A percentile compares a stretch with the other conserved stretches of the same genome.
Conservation (phyloP, 1,140 invertebrate species). For the Formica exsecta region DNA sequence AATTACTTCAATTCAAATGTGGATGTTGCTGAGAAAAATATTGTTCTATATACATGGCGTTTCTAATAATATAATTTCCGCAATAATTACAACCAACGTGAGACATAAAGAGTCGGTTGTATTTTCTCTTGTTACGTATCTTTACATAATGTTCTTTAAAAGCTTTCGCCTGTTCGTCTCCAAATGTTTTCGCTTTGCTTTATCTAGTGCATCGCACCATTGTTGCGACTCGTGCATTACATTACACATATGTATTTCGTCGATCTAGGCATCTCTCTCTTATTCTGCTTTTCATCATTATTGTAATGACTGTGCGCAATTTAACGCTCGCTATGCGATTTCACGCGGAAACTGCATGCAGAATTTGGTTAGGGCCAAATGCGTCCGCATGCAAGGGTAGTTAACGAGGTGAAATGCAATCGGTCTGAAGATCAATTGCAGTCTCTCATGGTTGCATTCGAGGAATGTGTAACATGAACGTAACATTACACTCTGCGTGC, state of each 20-base stretch:
- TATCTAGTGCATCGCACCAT: neutral
- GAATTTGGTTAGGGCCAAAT: conserved; percentile 22
- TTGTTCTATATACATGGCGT: neutral
- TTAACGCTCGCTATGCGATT: conserved; percentile 29
- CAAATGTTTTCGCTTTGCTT: conserved; percentile 27
- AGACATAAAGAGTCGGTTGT: conserved; percentile 3
- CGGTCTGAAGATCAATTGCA: conserved; percentile 33
- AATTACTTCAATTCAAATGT: neutral
- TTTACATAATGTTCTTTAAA: neutral
- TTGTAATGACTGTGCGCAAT: neutral
- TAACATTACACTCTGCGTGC: neutral
- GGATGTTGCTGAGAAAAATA: neutral
- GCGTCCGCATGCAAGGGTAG: conserved; percentile 6
- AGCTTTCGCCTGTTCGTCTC: neutral
- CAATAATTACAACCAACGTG: neutral
- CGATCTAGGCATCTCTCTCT: neutral
- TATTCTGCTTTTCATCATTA: neutral
- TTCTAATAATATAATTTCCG: conserved; percentile 36
- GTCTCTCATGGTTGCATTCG: neutral
- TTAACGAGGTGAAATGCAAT: conserved; percentile 46
- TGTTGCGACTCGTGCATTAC: conserved; percentile 11
- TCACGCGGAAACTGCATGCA: conserved; percentile 36
- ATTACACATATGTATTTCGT: conserved; percentile 12
- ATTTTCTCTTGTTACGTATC: conserved; percentile 5
- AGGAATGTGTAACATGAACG: conserved; percentile 14